Conservation (phyloP, 2,113 vertebrate species). For the Pelodiscus sinensis region DNA sequence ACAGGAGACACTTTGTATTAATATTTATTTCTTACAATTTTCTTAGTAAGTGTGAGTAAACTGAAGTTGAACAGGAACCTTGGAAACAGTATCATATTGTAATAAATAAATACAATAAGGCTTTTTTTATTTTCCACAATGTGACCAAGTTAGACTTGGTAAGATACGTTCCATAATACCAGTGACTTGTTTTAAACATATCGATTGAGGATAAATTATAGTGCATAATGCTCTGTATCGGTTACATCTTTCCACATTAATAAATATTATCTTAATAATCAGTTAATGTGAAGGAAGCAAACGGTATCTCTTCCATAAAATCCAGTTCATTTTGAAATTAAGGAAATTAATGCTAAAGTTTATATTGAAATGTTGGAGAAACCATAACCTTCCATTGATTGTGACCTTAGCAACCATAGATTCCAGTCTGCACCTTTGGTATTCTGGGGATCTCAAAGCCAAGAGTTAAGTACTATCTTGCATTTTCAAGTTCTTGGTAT, state of each 20-base stretch:
- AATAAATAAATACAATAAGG: not conserved
- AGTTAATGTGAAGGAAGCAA: not conserved
- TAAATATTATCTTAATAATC: conserved; percentile 8
- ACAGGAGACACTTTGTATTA: not conserved
- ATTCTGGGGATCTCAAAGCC: not conserved
- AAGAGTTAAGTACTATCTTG: not conserved
- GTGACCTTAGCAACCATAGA: not conserved
- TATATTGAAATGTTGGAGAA: not conserved
- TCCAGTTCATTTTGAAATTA: not conserved
- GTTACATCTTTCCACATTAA: not conserved
- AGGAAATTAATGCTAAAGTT: not conserved
- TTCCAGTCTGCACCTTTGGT: not conserved
- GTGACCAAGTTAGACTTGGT: rapidly evolving
- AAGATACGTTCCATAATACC: not conserved
- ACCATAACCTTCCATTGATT: not conserved
- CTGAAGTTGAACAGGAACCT: not conserved
- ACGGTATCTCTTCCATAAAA: not conserved
- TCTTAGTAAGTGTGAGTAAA: not conserved
- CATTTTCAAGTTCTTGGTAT: not conserved
- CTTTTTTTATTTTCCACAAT: not conserved
- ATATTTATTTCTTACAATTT: not conserved
- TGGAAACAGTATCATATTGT: not conserved
- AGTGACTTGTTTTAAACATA: not conserved
- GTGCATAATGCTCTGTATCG: not conserved
- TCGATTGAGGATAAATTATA: not conserved